These are phyloP conservation scores for Pandion haliaetus DNA, from an alignment of 2,113 vertebrate species.

Conservation along the genomic window DNA sequence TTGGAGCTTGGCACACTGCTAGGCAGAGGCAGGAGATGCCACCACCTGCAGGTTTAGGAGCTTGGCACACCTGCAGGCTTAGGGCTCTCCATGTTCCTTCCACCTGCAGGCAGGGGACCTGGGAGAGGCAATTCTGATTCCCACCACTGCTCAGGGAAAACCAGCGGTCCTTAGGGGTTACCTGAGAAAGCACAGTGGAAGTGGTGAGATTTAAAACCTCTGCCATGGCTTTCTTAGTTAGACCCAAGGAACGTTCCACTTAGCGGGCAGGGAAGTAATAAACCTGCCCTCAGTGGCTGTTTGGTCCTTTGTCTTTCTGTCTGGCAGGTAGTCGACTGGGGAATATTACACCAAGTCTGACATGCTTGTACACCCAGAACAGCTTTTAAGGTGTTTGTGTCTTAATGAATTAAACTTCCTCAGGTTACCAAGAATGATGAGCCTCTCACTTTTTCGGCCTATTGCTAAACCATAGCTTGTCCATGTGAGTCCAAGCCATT, in stretches of 20 bases:
- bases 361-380: neutral
- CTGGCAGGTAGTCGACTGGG: neutral
- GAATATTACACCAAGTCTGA: neutral
- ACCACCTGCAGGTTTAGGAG: no score
- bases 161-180: neutral
- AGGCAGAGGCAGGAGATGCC: neutral
- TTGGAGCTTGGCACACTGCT: neutral
- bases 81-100: neutral
- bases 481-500: neutral
- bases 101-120: neutral
- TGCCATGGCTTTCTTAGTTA: neutral
- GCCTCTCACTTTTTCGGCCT: neutral
- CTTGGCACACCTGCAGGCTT: rapidly evolving
- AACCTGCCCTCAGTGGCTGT: neutral
- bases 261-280: neutral
- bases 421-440: neutral
- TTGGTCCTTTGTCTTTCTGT: neutral
- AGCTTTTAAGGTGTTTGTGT: neutral
- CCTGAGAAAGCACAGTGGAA: neutral
- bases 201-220: neutral
- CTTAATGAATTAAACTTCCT: neutral
- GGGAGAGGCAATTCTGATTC: neutral
- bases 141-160: neutral
- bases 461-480: neutral
- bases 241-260: neutral